phyloP scores from a whole-genome alignment of 2,888 invertebrate genomes.

The Pheosia tremula region DNA sequence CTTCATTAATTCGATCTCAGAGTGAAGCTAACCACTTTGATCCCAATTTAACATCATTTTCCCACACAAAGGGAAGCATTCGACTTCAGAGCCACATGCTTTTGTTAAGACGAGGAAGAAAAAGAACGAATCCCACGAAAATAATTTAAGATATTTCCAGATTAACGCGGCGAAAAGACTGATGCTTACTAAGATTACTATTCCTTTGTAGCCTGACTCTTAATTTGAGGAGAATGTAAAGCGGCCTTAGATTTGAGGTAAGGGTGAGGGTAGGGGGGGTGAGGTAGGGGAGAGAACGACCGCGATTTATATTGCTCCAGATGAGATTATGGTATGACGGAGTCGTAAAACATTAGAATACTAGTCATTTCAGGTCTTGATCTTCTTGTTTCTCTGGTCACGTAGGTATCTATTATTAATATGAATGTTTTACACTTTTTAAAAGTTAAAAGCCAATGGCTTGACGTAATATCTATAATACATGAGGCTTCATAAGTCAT shows the following conservation, averaged over 20 bases:
- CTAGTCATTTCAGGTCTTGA: constrained; percentile 36
- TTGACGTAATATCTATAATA: too few species aligned
- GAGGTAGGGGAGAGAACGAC: constrained; percentile 31
- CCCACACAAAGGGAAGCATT: constrained; percentile 58
- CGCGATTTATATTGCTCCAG: constrained; percentile 65
- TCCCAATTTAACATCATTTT: constrained; percentile 56
- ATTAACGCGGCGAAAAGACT: constrained; percentile 52
- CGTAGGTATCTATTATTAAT: too few species aligned
- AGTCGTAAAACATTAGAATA: constrained; percentile 58
- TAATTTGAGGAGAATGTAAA: constrained; percentile 76
- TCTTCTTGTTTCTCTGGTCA: constrained; percentile 4
- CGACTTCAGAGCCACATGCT: constrained; percentile 58
- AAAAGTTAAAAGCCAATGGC: too few species aligned
- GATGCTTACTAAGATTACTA: constrained; percentile 58
- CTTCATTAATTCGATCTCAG: constrained; percentile 9
- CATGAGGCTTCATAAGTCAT: too few species aligned
- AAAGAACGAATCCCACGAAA: constrained; percentile 46
- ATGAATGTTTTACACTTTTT: too few species aligned
- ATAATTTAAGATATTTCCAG: constrained; percentile 63
- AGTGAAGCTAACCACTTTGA: constrained; percentile 44
- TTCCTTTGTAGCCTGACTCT: constrained; percentile 57
- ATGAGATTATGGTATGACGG: constrained; percentile 62
- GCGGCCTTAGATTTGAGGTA: constrained; percentile 59
- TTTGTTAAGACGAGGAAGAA: constrained; percentile 50
- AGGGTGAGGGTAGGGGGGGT: constrained; percentile 28